Evolutionary conservation across 2,888 invertebrate genomes (phyloP).

Genomic region (Calameuta filiformis): DNA sequence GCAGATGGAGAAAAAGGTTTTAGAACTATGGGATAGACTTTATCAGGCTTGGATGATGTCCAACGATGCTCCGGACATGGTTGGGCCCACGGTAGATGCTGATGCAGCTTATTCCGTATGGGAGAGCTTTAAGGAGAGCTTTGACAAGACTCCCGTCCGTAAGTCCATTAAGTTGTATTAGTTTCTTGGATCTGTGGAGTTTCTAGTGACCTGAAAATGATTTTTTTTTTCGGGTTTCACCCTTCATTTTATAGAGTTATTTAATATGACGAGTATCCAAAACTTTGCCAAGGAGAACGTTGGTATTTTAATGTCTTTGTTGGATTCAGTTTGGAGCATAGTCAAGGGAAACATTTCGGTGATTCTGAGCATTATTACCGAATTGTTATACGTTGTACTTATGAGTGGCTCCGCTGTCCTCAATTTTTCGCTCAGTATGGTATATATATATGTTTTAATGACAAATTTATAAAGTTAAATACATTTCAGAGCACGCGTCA

Average conservation of each 20-base stretch:
- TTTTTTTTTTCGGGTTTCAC: constrained; percentile 62
- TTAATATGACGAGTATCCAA: constrained; percentile 79
- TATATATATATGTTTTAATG: constrained; percentile 63
- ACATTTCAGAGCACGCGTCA: too few relatives aligned
- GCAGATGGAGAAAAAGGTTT: constrained; percentile 86
- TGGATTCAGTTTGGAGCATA: constrained; percentile 89
- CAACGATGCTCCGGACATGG: constrained; percentile 68
- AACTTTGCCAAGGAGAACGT: constrained; percentile 91
- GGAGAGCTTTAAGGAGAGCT: constrained; percentile 77
- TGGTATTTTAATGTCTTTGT: constrained; percentile 86
- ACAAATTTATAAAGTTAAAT: neutral
- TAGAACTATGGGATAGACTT: constrained; percentile 93
- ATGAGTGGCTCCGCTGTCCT: constrained; percentile 92
- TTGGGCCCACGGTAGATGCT: constrained; percentile 80
- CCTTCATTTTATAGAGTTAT: constrained; percentile 69
- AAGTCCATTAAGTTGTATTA: constrained; percentile 31
- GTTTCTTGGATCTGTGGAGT: neutral
- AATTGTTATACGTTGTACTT: constrained; percentile 87
- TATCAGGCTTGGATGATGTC: constrained; percentile 93
- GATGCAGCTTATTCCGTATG: constrained; percentile 79
- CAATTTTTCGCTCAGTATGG: constrained; percentile 86
- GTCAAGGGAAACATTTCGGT: constrained; percentile 93
- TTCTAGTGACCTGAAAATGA: constrained; percentile 7
- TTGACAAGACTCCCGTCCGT: constrained; percentile 80
- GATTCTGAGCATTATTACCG: constrained; percentile 84